Percentiles rank a stretch among this genome's conserved stretches.
These are phyloP conservation scores for Holocentrus rufus DNA, from an alignment of 2,797 vertebrate genomes.

Conservation along the genomic window DNA sequence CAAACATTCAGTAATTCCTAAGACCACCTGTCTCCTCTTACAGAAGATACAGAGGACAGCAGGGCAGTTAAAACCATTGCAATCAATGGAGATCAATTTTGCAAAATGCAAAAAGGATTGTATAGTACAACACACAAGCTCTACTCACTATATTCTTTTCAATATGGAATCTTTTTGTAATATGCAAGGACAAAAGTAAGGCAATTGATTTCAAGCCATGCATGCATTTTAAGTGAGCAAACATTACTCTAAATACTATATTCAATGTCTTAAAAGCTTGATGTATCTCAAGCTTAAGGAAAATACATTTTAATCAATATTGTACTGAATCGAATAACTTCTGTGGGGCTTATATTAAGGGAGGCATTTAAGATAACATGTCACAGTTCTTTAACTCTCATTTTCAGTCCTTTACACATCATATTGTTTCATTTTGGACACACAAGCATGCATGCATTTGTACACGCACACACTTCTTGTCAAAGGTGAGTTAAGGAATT, in stretches of 20 bases:
- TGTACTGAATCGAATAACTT: conserved; percentile 49
- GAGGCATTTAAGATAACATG: conserved; percentile 41
- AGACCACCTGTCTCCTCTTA: conserved; percentile 71
- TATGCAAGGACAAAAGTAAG: conserved; percentile 79
- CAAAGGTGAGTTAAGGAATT: conserved; percentile 18
- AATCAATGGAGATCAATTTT: conserved; percentile 86
- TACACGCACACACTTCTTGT: conserved; percentile 42
- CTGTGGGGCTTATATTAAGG: conserved; percentile 23
- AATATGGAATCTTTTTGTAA: conserved; percentile 59
- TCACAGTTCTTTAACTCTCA: conserved; percentile 52
- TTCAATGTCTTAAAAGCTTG: conserved; percentile 64
- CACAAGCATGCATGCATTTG: conserved; percentile 36
- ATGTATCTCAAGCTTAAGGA: conserved; percentile 66
- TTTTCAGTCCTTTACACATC: conserved; percentile 45
- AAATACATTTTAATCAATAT: conserved; percentile 63
- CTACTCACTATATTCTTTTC: conserved; percentile 68
- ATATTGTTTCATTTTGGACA: conserved; percentile 9
- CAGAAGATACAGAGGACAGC: conserved; percentile 70
- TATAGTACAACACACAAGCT: conserved; percentile 72
- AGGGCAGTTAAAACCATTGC: conserved; percentile 79
- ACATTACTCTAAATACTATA: conserved; percentile 69
- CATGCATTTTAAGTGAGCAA: conserved; percentile 79
- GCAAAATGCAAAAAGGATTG: conserved; percentile 82
- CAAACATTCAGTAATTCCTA: conserved; percentile 58
- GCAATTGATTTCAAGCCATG: conserved; percentile 78